Base-by-base conservation (phyloP, 2,888 invertebrate species). In the Coremacera marginata region DNA sequence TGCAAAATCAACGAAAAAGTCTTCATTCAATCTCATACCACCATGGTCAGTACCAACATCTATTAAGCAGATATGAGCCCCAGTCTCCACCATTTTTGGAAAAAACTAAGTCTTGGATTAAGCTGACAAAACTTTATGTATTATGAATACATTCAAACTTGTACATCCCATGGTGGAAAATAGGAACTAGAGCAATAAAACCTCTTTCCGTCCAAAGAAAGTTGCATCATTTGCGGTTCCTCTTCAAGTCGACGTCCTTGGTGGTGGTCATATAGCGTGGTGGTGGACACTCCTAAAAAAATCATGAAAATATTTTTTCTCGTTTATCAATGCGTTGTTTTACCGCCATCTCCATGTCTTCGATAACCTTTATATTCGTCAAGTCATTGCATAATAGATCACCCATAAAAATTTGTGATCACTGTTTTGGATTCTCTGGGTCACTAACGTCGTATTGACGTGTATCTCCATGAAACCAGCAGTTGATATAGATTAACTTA, bases 161-260 rank as follows among this genome's bases (percentile, higher is more conserved):
- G 95, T 84, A 94, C 93, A 86, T 99, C 99, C 98, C 98, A 99
- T 0, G 95, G 93, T 2, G 95, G 95, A 87, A 93, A 97, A 3
- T 99, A 91, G 0, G 98, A 97, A 0, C 94, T 94, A 0, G 97
- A 96, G 0, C 95, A 95, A 86, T 98, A 99, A 3, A 99, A 90
- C 5, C 99, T 92, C 87, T 94, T 95, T 0, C 99, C 99, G 88
- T 99, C 99, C 76, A 99, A 90, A 74, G 98, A 98, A 1, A 99
- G 90, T 88, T 99, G 99, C 80, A 99, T 88, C 99, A 99, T 99
- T 90, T 99, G 99, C 0, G 98, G 96, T 0, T 94, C 94, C 2
- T 98, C 99, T 80, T 94, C 91, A 57, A 98, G 89, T 57, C 92
- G 91, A 79, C 94, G 93, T 0, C 95, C 96, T 86, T 96, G n/a